phyloP scores from a whole-genome alignment of 2,113 vertebrate species.

The Prionailurus viverrinus region DNA sequence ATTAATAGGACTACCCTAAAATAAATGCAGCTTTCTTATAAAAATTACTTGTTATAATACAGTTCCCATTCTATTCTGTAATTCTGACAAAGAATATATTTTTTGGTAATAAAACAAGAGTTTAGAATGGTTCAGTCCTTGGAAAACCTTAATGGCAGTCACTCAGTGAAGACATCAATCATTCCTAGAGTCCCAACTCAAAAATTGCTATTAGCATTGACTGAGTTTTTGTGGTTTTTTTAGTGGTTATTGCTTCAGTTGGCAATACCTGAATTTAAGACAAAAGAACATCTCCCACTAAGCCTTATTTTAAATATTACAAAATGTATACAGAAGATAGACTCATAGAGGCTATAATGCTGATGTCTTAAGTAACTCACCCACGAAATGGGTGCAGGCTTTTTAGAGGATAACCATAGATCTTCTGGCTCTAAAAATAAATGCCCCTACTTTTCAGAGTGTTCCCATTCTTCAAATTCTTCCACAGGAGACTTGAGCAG shows the following conservation, averaged over 20 bases:
- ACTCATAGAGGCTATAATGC: conserved; percentile 86
- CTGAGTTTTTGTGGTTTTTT: not conserved
- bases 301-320: conserved; percentile 65
- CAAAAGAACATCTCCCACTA: conserved; percentile 68
- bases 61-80: conserved; percentile 31
- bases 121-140: conserved; percentile 58
- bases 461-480: conserved; percentile 77
- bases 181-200: conserved; percentile 61
- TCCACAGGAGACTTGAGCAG: conserved; percentile 69
- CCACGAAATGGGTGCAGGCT: conserved; percentile 66
- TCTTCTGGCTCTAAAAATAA: conserved; percentile 79
- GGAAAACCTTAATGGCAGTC: conserved; percentile 46
- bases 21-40: conserved; percentile 52
- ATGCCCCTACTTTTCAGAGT: conserved; percentile 74
- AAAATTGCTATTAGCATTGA: conserved; percentile 53
- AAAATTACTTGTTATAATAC: conserved; percentile 44
- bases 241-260: conserved; percentile 79
- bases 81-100: conserved; percentile 37
- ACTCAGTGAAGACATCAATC: not conserved
- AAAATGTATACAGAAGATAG: conserved; percentile 60
- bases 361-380: conserved; percentile 80
- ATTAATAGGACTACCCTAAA: conserved; percentile 29
- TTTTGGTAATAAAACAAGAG: conserved; percentile 65
- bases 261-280: conserved; percentile 67
- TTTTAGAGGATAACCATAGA: conserved; percentile 66